Percentiles rank a stretch among this genome's conserved stretches.
Evolutionary conservation across 2,888 invertebrate genomes (phyloP).

Genomic region (Acleris emargana): DNA sequence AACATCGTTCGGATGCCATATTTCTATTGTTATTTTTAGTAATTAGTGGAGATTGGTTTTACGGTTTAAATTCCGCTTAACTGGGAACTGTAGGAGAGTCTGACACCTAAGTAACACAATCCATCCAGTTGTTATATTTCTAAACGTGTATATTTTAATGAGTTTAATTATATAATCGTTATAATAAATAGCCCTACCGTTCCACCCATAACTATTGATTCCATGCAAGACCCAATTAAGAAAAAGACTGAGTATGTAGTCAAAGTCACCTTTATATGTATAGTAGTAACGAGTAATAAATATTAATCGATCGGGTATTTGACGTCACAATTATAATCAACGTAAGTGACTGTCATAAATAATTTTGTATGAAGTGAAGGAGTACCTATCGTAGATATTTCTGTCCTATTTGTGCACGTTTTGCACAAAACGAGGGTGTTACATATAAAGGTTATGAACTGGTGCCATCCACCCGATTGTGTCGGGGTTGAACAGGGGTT

Average conservation of each 20-base stretch:
- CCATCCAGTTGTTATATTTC: too few species aligned
- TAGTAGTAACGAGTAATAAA: constrained; percentile 11
- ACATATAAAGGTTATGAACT: constrained; percentile 37
- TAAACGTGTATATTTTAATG: too few species aligned
- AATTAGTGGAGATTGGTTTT: constrained; percentile 12
- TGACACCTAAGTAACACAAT: too few species aligned
- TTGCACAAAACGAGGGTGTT: constrained; percentile 27
- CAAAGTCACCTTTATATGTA: not conserved
- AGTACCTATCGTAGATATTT: constrained; percentile 1
- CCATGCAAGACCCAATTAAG: not conserved
- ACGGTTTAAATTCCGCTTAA: too few species aligned
- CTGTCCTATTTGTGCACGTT: constrained; percentile 8
- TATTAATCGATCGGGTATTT: constrained; percentile 15
- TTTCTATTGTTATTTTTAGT: constrained; percentile 20
- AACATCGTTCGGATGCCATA: constrained; percentile 9
- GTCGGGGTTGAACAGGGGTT: constrained; percentile 45
- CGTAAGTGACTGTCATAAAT: not conserved
- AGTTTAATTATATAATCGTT: too few species aligned
- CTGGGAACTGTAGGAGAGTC: too few species aligned
- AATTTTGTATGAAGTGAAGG: not conserved
- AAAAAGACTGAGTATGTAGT: not conserved
- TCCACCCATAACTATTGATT: too few species aligned
- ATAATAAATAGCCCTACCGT: too few species aligned
- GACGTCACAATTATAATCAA: constrained; percentile 14
- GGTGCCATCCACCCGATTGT: constrained; percentile 35